A percentile compares a stretch with the other conserved stretches of the same genome.
Evolutionary conservation across 2,888 invertebrate species (phyloP).

Genomic region (Xanthia togata): DNA sequence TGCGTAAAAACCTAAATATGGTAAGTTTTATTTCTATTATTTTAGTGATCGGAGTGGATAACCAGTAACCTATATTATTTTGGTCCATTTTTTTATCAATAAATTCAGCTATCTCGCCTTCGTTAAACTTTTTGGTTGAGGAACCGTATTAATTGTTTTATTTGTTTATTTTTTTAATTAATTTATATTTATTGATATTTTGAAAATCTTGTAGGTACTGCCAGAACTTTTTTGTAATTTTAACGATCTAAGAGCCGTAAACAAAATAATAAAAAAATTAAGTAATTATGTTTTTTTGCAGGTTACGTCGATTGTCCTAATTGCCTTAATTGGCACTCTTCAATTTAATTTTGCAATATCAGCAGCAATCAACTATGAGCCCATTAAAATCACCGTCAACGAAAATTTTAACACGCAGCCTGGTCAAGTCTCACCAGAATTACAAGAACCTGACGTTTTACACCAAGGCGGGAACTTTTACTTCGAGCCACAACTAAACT

Average conservation of each 20-base stretch:
- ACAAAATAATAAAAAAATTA: not conserved
- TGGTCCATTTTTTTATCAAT: not conserved
- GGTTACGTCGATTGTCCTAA: not conserved
- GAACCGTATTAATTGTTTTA: not conserved
- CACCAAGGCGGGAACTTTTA: conserved; percentile 76
- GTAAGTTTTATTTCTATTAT: conserved; percentile 22
- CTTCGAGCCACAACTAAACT: conserved; percentile 71
- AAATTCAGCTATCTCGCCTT: not conserved
- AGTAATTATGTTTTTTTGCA: conserved; percentile 17
- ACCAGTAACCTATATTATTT: not conserved
- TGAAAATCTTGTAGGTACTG: no score
- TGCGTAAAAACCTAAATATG: conserved; percentile 33
- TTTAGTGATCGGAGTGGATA: not conserved
- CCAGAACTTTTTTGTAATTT: no score
- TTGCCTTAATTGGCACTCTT: conserved; percentile 22
- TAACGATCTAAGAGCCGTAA: not conserved
- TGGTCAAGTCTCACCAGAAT: conserved; percentile 31
- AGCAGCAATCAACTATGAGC: conserved; percentile 36
- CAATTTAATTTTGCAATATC: conserved; percentile 3
- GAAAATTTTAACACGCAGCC: conserved; percentile 56
- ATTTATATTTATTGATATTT: not conserved
- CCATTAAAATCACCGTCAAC: conserved; percentile 58
- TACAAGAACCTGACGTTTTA: conserved; percentile 65
- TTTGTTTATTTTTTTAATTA: not conserved
- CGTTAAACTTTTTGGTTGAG: not conserved